phyloP scores from a whole-genome alignment of 2,797 vertebrate species.

The Triplophysa bombifrons region DNA sequence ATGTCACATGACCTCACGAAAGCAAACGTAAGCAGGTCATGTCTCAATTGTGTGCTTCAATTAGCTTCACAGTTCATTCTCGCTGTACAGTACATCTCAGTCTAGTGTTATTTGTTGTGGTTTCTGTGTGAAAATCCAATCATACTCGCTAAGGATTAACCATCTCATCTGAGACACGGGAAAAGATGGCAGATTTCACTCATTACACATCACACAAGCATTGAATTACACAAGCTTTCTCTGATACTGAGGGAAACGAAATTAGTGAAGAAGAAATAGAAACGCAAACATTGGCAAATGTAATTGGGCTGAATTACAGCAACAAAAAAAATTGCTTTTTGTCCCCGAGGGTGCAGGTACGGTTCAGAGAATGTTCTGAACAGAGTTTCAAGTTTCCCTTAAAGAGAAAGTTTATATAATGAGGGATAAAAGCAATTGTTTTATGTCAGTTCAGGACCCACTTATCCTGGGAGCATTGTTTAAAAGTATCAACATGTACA shows the following conservation, averaged over 20 bases:
- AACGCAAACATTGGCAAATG: conserved; percentile 5
- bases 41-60: background rate
- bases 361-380: background rate
- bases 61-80: background rate
- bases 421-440: conserved; percentile 7
- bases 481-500: background rate
- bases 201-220: background rate
- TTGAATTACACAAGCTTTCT: conserved; percentile 1
- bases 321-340: background rate
- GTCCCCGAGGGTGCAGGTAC: background rate
- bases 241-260: background rate
- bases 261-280: background rate
- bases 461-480: background rate
- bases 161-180: background rate
- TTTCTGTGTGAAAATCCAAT: conserved; percentile 9
- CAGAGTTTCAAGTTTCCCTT: conserved; percentile 9
- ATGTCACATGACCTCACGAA: background rate
- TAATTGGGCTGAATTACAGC: conserved; percentile 10
- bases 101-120: conserved; percentile 9
- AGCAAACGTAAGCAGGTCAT: background rate
- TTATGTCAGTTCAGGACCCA: background rate
- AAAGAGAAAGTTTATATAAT: background rate
- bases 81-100: conserved; percentile 5
- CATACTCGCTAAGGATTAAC: background rate
- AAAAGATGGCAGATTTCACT: background rate